Conservation (phyloP, 2,113 vertebrate species). For the Dinomys branickii region DNA sequence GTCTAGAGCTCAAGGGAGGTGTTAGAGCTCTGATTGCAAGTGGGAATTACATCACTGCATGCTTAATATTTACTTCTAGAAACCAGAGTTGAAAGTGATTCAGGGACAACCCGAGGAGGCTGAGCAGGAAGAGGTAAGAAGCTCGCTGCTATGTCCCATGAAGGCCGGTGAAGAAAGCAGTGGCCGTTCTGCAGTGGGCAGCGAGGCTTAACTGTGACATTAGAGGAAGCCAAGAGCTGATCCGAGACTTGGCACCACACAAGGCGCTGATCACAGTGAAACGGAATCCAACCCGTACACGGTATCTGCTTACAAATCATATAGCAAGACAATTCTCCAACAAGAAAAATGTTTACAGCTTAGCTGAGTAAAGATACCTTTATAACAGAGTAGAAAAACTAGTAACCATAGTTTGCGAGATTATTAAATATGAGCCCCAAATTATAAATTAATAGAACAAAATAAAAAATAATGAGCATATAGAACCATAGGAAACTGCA, state of each 20-base stretch:
- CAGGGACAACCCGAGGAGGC: neutral
- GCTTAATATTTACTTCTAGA: neutral
- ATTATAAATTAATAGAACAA: neutral
- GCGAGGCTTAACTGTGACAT: neutral
- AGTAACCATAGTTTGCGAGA: neutral
- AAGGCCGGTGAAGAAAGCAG: too few relatives aligned
- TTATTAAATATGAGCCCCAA: neutral
- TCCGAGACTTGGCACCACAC: neutral
- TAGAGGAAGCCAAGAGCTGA: neutral
- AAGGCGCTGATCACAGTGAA: neutral
- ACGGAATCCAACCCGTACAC: too few relatives aligned
- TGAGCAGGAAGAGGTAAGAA: neutral
- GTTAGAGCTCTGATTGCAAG: neutral
- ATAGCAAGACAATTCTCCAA: neutral
- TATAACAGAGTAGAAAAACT: neutral
- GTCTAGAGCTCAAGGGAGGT: neutral
- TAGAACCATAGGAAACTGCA: neutral
- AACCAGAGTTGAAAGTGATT: neutral
- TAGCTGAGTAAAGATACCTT: neutral
- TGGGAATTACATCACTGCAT: neutral
- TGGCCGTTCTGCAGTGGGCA: neutral
- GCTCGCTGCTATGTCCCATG: too few relatives aligned
- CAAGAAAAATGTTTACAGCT: neutral
- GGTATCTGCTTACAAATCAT: too few relatives aligned
- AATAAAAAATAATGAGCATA: neutral